Evolutionary conservation across 2,888 invertebrate genomes (phyloP).

Genomic region (Dichetophora obliterata): DNA sequence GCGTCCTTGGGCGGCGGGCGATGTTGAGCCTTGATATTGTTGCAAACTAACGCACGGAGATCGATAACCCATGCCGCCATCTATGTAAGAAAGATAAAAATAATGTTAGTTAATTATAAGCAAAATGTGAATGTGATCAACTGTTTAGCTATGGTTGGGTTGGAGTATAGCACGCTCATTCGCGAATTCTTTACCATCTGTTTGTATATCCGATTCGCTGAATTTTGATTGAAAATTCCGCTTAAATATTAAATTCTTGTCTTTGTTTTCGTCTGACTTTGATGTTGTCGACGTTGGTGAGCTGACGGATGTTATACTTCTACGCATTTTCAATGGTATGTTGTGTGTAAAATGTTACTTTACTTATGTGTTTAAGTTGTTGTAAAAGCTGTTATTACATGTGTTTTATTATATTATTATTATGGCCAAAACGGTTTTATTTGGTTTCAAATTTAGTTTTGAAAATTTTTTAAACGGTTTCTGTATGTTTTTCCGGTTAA

Average conservation of each 20-base stretch:
- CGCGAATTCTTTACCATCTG: conserved; percentile 26
- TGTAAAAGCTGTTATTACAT: conserved; percentile 9
- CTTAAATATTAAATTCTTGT: conserved; percentile 32
- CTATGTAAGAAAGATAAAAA: not conserved
- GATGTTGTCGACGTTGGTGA: conserved; percentile 3
- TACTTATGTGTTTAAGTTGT: not conserved
- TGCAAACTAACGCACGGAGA: conserved; percentile 59
- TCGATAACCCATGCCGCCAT: conserved; percentile 57
- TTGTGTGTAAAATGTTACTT: not conserved
- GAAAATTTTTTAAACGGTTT: conserved; percentile 18
- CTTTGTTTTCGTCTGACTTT: conserved; percentile 28
- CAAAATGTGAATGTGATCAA: not conserved
- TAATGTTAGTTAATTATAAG: not conserved
- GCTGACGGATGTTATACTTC: not conserved
- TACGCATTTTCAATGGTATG: conserved; percentile 23
- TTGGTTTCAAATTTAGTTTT: conserved; percentile 25
- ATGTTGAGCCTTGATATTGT: conserved; percentile 58
- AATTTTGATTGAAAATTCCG: conserved; percentile 39
- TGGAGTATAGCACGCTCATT: not conserved
- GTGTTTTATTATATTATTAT: not conserved
- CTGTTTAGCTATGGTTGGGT: not conserved
- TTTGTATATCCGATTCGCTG: conserved; percentile 34
- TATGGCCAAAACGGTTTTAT: not conserved
- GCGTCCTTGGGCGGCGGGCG: conserved; percentile 73
- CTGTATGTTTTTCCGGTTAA: conserved; percentile 20